These are phyloP conservation scores for Pasiphila rectangulata DNA, from an alignment of 2,888 invertebrate species.

Conservation along the genomic window DNA sequence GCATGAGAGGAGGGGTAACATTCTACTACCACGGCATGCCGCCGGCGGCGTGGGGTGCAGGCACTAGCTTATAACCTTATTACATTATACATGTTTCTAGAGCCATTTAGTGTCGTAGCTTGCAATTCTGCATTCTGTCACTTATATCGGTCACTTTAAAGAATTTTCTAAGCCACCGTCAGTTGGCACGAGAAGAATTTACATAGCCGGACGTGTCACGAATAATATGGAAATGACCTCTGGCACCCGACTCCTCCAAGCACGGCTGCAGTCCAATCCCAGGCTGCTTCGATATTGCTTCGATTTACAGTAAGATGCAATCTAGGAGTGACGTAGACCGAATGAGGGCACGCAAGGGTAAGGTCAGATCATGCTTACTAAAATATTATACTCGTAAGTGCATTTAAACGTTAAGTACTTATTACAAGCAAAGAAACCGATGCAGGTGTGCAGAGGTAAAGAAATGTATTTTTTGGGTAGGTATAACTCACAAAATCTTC, in stretches of 20 bases:
- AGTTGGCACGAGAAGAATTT: slow-evolving; percentile 54
- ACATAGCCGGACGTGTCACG: slow-evolving; percentile 75
- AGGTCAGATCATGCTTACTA: neutral
- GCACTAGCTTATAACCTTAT: neutral
- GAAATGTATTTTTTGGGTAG: slow-evolving; percentile 1
- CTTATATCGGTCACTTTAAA: slow-evolving; percentile 18
- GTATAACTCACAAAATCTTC: slow-evolving; percentile 19
- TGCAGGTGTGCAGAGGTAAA: neutral
- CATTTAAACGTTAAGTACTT: neutral
- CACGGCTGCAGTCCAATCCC: slow-evolving; percentile 46
- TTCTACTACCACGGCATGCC: too few species aligned
- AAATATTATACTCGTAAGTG: too few species aligned
- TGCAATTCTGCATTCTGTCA: slow-evolving; percentile 9
- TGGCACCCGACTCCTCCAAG: slow-evolving; percentile 33
- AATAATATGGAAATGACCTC: slow-evolving; percentile 76
- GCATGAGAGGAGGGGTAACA: too few species aligned
- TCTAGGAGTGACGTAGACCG: slow-evolving; percentile 24
- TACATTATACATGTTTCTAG: neutral
- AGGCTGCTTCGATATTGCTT: slow-evolving; percentile 54
- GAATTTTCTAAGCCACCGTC: slow-evolving; percentile 29
- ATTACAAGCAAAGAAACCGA: neutral
- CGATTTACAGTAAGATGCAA: slow-evolving; percentile 54
- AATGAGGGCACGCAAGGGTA: slow-evolving; percentile 4
- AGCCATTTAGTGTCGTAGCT: neutral
- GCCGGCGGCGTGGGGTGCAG: neutral